Evolutionary conservation across 2,888 invertebrate species (phyloP), one percentile per base, ranked within the genome.

Genomic region (Mythimna pallens): DNA sequence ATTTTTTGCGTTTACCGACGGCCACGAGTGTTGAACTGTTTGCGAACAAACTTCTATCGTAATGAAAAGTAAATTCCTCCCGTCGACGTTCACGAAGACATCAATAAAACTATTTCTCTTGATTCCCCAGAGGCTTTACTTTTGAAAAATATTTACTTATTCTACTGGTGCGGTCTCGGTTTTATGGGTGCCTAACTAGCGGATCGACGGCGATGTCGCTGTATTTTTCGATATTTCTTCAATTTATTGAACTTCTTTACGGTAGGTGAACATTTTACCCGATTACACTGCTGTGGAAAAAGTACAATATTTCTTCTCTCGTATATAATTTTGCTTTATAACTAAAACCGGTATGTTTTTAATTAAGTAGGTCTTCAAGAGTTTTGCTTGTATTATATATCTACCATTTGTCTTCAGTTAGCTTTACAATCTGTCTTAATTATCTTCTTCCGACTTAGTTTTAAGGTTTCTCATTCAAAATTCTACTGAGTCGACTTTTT

Each of bases 41-140:
- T 94, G 93, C 89, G 87, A 89, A 92, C 93, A 93, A 94, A 94
- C 94, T 94, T 92, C 89, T 90, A 88, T 92, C 89, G 93, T 94
- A 94, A 94, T 95, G 94, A 94, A 94, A 94, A 94, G 94, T 94
- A 95, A 95, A 95, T 94, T 94, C 88, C 84, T 83, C 78, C 75
- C 86, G 88, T 84, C 88, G 87, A 69, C 88, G 85, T 89, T 90
- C 87, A 85, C 90, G 89, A 89, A 90, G 91, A 93, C 93, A 92
- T 93, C 94, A 93, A 94, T 94, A 93, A 91, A 93, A 94, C 94
- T 94, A 94, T 92, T 93, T 91, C 89, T 88, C 83, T 85, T 88
- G 88, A 90, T 87, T 90, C 86, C 78, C 83, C 83, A 78, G 85
- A 89, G 88, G 90, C 87, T 89, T 89, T 84, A 83, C 87, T 90